Conservation (phyloP, 2,888 invertebrate species). For the Erebia epiphron region DNA sequence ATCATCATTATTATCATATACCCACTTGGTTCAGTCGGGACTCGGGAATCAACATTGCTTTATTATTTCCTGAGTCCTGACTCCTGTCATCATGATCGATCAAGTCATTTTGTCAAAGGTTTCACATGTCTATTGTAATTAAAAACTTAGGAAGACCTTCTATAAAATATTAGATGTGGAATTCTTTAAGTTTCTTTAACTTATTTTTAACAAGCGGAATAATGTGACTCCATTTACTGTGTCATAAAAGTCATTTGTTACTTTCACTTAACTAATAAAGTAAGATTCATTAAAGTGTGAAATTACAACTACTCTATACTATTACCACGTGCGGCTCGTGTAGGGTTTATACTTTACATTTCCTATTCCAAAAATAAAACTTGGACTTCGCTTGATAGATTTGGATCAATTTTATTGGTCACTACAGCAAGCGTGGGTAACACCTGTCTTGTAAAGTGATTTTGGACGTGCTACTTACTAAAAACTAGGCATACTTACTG, state of each 20-base stretch:
- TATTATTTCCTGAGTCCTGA: too few species aligned
- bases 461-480: too few species aligned
- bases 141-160: not conserved
- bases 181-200: not conserved
- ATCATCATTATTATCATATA: too few species aligned
- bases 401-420: not conserved
- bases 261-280: slow-evolving; percentile 42
- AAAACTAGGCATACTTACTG: too few species aligned
- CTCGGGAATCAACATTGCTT: too few species aligned
- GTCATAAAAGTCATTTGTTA: slow-evolving; percentile 24
- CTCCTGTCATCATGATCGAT: too few species aligned
- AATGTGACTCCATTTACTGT: slow-evolving; percentile 18
- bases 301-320: slow-evolving; percentile 42
- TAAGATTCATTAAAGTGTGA: slow-evolving; percentile 50
- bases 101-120: not conserved
- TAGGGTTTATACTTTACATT: slow-evolving; percentile 11
- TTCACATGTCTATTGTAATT: not conserved
- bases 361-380: too few species aligned
- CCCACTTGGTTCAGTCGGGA: too few species aligned
- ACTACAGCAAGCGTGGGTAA: too few species aligned
- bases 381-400: not conserved
- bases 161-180: not conserved
- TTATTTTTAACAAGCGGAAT: slow-evolving; percentile 7
- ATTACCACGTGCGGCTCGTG: slow-evolving; percentile 31
- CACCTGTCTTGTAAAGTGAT: too few species aligned